Evolutionary conservation across 1,140 invertebrate species (phyloP).

Genomic region (Euwallacea similis): DNA sequence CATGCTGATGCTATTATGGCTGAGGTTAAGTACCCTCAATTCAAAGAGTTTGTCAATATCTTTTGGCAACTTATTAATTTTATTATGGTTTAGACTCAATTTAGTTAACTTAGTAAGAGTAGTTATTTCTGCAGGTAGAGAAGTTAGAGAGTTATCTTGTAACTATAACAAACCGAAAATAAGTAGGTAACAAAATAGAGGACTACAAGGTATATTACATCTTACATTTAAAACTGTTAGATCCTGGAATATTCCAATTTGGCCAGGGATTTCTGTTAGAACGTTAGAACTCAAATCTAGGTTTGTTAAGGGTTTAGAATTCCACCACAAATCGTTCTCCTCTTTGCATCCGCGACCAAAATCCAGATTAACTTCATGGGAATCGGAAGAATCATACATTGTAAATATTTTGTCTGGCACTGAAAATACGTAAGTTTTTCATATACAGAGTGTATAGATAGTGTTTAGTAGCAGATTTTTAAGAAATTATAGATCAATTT

Average conservation of each 20-base stretch:
- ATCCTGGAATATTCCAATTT: constrained; percentile 70
- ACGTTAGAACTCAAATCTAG: constrained; percentile 82
- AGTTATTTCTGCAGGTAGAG: constrained; percentile 74
- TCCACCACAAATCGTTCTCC: constrained; percentile 79
- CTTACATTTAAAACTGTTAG: constrained; percentile 73
- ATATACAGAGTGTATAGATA: too few species aligned
- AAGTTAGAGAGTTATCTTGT: constrained; percentile 76
- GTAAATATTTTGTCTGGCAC: constrained; percentile 82
- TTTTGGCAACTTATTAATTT: constrained; percentile 64
- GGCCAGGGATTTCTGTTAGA: constrained; percentile 66
- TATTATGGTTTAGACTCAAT: constrained; percentile 80
- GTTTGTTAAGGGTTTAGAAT: constrained; percentile 73
- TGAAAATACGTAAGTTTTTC: constrained; percentile 52
- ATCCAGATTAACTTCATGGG: constrained; percentile 68
- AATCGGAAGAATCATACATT: constrained; percentile 70
- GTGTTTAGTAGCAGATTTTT: too few species aligned
- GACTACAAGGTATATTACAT: constrained; percentile 25
- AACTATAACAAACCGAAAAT: constrained; percentile 44
- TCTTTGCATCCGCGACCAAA: constrained; percentile 55
- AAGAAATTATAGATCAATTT: too few species aligned
- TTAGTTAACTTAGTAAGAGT: constrained; percentile 71
- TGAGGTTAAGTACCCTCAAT: constrained; percentile 68
- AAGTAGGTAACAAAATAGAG: constrained; percentile 4
- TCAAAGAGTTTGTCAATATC: constrained; percentile 70
- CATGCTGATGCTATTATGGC: constrained; percentile 64